phyloP scores from a whole-genome alignment of 2,113 vertebrate genomes.

The Python bivittatus region DNA sequence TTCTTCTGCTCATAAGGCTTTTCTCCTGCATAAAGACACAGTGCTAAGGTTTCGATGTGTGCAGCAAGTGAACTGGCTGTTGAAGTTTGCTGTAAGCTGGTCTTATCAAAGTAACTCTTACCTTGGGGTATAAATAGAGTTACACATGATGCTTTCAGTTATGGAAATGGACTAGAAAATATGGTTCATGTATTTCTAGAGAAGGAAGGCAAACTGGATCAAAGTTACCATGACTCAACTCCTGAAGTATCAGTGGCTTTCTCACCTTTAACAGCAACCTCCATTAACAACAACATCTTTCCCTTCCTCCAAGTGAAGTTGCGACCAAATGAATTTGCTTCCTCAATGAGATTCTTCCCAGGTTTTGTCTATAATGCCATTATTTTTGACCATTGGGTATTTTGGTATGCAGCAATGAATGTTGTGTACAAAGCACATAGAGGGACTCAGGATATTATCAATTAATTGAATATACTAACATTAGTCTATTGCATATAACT shows the following conservation, averaged over 20 bases:
- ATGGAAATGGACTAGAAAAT: conserved; percentile 48
- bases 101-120: conserved; percentile 33
- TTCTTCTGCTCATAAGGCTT: neutral
- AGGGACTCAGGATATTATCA: too few relatives aligned
- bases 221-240: neutral
- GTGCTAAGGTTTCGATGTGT: neutral
- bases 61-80: neutral
- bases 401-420: too few relatives aligned
- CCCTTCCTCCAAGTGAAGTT: neutral
- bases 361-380: too few relatives aligned
- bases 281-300: neutral
- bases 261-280: neutral
- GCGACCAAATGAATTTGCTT: neutral
- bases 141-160: conserved; percentile 38
- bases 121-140: conserved; percentile 32
- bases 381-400: too few relatives aligned
- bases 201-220: conserved; percentile 12
- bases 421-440: too few relatives aligned
- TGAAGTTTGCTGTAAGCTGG: conserved; percentile 8
- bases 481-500: too few relatives aligned
- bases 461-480: too few relatives aligned
- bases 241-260: conserved; percentile 14
- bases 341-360: accelerated
- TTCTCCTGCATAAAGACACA: neutral
- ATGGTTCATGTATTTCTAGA: conserved; percentile 26